phyloP scores from a whole-genome alignment of 2,113 vertebrate genomes.

The Pomatorhinus ruficollis region DNA sequence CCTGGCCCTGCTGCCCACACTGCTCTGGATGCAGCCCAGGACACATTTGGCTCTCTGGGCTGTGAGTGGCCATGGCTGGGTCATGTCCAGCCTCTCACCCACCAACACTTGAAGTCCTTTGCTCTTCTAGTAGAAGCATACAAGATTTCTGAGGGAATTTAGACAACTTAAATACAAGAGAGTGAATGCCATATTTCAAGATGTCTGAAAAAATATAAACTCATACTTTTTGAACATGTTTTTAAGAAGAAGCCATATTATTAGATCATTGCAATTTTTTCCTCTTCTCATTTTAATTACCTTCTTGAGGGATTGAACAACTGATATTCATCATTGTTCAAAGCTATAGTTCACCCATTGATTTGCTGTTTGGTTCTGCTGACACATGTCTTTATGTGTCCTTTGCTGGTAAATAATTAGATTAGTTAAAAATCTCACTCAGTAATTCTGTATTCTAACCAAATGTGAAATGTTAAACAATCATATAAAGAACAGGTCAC shows the following conservation, averaged over 20 bases:
- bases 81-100: accelerated
- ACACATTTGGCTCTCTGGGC: neutral
- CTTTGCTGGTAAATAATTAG: neutral
- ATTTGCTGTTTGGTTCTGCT: neutral
- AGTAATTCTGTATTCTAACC: neutral
- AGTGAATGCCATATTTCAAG: neutral
- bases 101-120: neutral
- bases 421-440: neutral
- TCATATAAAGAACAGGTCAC: neutral
- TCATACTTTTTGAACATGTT: neutral
- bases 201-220: neutral
- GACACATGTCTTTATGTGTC: neutral
- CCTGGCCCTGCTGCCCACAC: accelerated
- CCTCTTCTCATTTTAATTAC: neutral
- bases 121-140: neutral
- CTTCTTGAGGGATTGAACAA: neutral
- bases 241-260: neutral
- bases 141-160: neutral
- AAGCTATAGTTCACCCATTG: neutral
- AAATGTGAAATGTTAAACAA: neutral
- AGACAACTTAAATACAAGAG: no score
- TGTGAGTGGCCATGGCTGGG: neutral
- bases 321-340: neutral
- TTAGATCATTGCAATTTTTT: neutral
- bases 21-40: neutral